Conservation (phyloP, 2,888 invertebrate genomes). For the Drosophila prolongata region DNA sequence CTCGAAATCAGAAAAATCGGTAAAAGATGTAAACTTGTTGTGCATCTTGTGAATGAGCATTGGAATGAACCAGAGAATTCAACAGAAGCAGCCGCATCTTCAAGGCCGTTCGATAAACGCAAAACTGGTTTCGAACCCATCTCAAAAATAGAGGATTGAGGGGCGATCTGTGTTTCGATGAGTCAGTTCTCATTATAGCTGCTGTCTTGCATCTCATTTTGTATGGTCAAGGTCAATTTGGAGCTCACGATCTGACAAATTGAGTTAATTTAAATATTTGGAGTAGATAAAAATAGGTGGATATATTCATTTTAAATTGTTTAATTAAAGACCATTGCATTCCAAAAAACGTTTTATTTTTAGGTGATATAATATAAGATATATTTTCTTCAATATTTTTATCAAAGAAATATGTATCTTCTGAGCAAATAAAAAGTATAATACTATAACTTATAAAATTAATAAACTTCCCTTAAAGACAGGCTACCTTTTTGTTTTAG, state of each 20-base stretch:
- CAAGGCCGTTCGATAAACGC: conserved; percentile 36
- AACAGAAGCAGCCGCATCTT: conserved; percentile 18
- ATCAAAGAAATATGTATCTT: no score
- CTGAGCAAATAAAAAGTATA: no score
- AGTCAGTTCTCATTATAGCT: conserved; percentile 40
- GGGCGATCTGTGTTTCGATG: conserved; percentile 46
- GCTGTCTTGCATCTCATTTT: conserved; percentile 2
- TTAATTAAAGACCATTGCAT: no score
- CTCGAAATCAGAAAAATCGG: conserved; percentile 18
- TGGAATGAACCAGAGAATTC: conserved; percentile 30
- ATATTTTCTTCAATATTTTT: no score
- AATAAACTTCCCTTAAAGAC: no score
- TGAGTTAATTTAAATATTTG: conserved; percentile 71
- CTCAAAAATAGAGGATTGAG: conserved; percentile 12
- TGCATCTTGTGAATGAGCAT: conserved; percentile 64
- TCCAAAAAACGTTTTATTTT: no score
- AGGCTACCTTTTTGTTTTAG: neutral
- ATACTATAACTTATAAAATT: no score
- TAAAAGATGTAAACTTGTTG: conserved; percentile 61
- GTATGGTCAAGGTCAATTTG: conserved; percentile 58
- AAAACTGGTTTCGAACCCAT: conserved; percentile 58
- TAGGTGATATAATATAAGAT: no score
- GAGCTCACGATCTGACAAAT: conserved; percentile 68
- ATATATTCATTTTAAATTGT: neutral
- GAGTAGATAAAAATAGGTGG: conserved; percentile 28